Evolutionary conservation across 2,888 invertebrate species (phyloP).

Genomic region (Acleris holmiana): DNA sequence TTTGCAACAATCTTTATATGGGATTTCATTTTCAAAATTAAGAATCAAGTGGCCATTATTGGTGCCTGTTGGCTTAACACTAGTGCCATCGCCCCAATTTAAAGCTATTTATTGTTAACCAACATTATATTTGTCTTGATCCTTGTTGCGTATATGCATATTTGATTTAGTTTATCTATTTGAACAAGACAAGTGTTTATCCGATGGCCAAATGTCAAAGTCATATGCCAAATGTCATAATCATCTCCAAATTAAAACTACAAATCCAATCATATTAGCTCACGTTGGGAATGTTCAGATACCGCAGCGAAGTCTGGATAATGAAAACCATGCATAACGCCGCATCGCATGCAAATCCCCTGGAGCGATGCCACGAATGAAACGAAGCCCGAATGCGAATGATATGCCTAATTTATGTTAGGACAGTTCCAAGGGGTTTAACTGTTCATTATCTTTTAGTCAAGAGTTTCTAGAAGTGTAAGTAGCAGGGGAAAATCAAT

Average conservation of each 20-base stretch:
- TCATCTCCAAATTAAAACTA: neutral
- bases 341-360: constrained; percentile 19
- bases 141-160: too few species aligned
- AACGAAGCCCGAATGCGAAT: constrained; percentile 1
- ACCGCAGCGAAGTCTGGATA: constrained; percentile 2
- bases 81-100: too few species aligned
- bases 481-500: neutral
- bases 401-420: constrained; percentile 20
- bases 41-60: too few species aligned
- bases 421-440: neutral
- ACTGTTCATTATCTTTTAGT: constrained; percentile 3
- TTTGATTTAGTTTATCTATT: too few species aligned
- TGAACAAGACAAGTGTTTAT: too few species aligned
- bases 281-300: constrained; percentile 1
- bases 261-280: neutral
- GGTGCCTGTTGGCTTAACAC: too few species aligned
- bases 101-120: too few species aligned
- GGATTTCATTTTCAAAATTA: too few species aligned
- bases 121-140: too few species aligned
- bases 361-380: constrained; percentile 24
- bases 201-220: too few species aligned
- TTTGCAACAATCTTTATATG: too few species aligned
- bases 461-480: neutral
- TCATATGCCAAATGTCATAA: neutral
- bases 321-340: constrained; percentile 7